Conservation (phyloP, 2,888 invertebrate genomes). For the Paralinhomoeus sp. region DNA sequence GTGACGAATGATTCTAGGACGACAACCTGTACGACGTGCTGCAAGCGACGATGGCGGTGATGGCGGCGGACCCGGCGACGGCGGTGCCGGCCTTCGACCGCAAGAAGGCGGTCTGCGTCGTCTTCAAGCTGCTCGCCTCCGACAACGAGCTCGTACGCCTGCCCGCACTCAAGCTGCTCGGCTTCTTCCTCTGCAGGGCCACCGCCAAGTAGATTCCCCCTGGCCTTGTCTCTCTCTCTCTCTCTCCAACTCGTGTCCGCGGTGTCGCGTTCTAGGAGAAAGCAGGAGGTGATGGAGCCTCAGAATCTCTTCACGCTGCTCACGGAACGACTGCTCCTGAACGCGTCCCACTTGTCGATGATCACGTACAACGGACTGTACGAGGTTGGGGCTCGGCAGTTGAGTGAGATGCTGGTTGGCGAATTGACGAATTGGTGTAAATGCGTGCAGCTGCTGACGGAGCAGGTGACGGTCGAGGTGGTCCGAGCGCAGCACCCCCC, state of each 20-base stretch:
- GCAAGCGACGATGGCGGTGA: constrained; percentile 79
- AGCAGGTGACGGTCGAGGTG: constrained; percentile 83
- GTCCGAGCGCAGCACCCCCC: constrained; percentile 77
- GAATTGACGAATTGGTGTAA: neutral
- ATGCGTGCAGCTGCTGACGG: constrained; percentile 56
- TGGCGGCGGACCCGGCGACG: constrained; percentile 94
- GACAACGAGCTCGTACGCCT: constrained; percentile 84
- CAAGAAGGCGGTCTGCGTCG: constrained; percentile 77
- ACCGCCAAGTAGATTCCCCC: constrained; percentile 61
- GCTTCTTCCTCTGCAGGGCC: constrained; percentile 88
- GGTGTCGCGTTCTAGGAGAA: constrained; percentile 43
- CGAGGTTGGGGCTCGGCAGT: constrained; percentile 39
- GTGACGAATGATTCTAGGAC: too few relatives aligned
- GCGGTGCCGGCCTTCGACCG: constrained; percentile 61
- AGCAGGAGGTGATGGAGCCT: constrained; percentile 96
- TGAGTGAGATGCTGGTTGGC: too few relatives aligned
- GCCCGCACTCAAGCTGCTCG: constrained; percentile 80
- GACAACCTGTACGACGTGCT: constrained; percentile 94
- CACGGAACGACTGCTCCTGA: constrained; percentile 65
- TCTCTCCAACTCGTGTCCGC: neutral
- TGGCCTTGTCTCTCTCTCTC: neutral
- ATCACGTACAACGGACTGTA: constrained; percentile 94
- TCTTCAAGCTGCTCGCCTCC: constrained; percentile 84
- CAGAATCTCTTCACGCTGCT: constrained; percentile 90
- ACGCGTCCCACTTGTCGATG: constrained; percentile 66